A percentile compares a stretch with the other conserved stretches of the same genome.
Conservation (phyloP, 2,113 vertebrate genomes). For the Daboia siamensis region DNA sequence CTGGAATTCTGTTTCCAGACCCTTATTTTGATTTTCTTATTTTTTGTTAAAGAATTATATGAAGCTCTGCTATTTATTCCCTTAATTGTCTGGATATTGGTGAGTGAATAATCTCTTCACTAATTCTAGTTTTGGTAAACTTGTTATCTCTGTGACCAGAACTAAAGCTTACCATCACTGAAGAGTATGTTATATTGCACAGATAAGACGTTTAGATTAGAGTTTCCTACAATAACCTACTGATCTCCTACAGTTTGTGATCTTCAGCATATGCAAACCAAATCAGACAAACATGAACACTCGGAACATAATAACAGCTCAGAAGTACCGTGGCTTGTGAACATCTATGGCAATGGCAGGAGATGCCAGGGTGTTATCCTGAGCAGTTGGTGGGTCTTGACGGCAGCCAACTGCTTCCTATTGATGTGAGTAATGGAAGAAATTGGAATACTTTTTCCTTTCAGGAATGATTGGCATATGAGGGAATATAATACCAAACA, state of each 20-base stretch:
- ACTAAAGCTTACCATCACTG: background rate
- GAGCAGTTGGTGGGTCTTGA: slow-evolving; percentile 22
- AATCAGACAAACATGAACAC: background rate
- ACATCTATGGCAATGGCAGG: slow-evolving; percentile 7
- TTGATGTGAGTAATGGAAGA: slow-evolving; percentile 8
- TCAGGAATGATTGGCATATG: background rate
- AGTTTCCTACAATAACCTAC: background rate
- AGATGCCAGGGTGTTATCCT: slow-evolving; percentile 12
- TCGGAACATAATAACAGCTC: background rate
- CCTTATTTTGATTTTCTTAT: background rate
- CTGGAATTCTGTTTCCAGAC: background rate
- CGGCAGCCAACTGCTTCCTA: slow-evolving; percentile 22
- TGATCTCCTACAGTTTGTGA: background rate
- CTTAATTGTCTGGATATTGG: background rate
- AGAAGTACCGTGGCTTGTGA: slow-evolving; percentile 18
- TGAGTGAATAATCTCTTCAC: background rate
- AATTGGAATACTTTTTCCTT: background rate
- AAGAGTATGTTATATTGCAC: background rate
- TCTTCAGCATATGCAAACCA: background rate
- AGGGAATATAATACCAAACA: background rate
- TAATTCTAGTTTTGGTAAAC: background rate
- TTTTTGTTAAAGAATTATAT: background rate
- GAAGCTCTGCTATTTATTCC: background rate
- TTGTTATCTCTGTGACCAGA: background rate
- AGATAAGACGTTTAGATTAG: background rate